Percentiles rank a stretch among this genome's conserved stretches.
These are phyloP conservation scores for Theocolax elegans DNA, from an alignment of 1,140 invertebrate species.

Conservation along the genomic window DNA sequence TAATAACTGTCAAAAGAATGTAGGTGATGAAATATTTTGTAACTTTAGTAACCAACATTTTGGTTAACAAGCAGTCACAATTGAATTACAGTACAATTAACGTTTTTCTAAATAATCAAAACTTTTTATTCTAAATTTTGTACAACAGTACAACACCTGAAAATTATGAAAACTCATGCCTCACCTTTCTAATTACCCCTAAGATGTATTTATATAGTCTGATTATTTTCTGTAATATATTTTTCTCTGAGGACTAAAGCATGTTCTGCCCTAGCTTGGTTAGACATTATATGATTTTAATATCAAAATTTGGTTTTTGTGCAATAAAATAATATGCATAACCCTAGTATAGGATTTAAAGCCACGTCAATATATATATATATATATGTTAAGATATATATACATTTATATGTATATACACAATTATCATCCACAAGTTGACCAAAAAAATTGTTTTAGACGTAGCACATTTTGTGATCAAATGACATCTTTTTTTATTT, in stretches of 20 bases:
- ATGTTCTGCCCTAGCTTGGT: constrained; percentile 34
- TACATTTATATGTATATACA: too few species aligned
- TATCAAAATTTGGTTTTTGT: constrained; percentile 53
- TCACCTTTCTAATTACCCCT: constrained; percentile 66
- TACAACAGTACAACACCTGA: constrained; percentile 60
- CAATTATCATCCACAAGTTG: constrained; percentile 63
- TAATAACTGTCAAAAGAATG: not conserved
- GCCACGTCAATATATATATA: constrained; percentile 58
- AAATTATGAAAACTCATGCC: constrained; percentile 65
- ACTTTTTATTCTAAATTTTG: constrained; percentile 50
- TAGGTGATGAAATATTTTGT: not conserved
- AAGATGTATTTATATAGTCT: constrained; percentile 56
- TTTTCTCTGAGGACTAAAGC: constrained; percentile 39
- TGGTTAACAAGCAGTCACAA: constrained; percentile 62
- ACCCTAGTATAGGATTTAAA: constrained; percentile 60
- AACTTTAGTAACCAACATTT: constrained; percentile 1
- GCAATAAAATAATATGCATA: constrained; percentile 66
- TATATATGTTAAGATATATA: too few species aligned
- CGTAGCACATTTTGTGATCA: constrained; percentile 62
- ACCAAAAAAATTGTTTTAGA: constrained; percentile 65
- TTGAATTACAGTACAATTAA: constrained; percentile 54
- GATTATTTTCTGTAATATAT: constrained; percentile 42
- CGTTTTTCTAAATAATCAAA: constrained; percentile 49
- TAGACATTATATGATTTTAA: constrained; percentile 32
- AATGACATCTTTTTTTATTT: constrained; percentile 64